Conservation (phyloP, 2,888 invertebrate species). For the Melanchra persicariae region DNA sequence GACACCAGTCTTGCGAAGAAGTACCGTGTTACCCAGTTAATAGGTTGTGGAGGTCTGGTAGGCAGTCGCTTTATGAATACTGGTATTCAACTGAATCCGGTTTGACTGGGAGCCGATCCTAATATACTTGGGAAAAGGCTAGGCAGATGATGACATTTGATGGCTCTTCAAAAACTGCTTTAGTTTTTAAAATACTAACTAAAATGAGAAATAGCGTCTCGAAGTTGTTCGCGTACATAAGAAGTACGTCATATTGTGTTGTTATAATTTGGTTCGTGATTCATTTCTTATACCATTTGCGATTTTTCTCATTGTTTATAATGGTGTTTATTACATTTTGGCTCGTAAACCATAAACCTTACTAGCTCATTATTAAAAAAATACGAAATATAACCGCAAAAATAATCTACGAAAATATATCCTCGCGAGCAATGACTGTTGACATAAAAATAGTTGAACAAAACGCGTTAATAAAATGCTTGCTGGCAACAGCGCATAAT, state of each 20-base stretch:
- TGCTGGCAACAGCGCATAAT: slow-evolving; percentile 72
- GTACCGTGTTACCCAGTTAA: no score
- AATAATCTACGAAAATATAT: slow-evolving; percentile 63
- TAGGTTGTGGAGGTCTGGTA: no score
- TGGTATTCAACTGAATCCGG: no score
- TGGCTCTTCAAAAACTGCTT: no score
- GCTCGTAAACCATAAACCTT: neutral
- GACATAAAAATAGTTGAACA: slow-evolving; percentile 74
- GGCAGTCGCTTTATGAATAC: no score
- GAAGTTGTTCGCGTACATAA: no score
- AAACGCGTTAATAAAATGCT: slow-evolving; percentile 71
- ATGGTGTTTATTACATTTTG: slow-evolving; percentile 22
- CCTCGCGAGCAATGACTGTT: slow-evolving; percentile 71
- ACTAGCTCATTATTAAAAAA: slow-evolving; percentile 25
- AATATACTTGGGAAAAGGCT: no score
- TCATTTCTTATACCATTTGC: neutral
- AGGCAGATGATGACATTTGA: no score
- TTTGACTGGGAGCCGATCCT: no score
- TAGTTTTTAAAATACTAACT: neutral
- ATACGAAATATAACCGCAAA: slow-evolving; percentile 39
- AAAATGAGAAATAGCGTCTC: neutral
- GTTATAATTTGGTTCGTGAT: neutral
- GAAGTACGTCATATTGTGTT: no score
- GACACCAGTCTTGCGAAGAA: no score
- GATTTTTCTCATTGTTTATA: neutral